A percentile compares a stretch with the other conserved stretches of the same genome.
Evolutionary conservation across 2,888 invertebrate species (phyloP).

Genomic region (Tanytarsus gracilentus): DNA sequence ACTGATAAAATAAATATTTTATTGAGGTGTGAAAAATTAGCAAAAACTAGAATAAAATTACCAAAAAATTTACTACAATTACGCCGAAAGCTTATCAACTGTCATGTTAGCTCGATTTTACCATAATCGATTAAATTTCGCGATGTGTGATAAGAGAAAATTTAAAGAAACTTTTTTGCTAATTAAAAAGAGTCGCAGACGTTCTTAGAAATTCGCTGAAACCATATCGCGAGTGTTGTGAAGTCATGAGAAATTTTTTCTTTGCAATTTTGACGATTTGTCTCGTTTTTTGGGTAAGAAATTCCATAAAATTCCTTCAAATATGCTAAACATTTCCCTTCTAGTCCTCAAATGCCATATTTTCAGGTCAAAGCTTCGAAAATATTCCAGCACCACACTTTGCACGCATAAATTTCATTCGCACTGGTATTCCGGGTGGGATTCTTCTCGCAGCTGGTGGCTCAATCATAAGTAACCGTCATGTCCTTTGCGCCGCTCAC

Average conservation of each 20-base stretch:
- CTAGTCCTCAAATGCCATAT: neutral
- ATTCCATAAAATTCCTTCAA: no score
- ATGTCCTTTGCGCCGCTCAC: neutral
- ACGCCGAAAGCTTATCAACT: neutral
- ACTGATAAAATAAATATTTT: no score
- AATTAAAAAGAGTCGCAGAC: neutral
- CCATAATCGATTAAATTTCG: conserved; percentile 7
- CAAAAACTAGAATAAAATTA: no score
- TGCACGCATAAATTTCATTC: neutral
- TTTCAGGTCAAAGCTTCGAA: neutral
- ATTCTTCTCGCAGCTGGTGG: neutral
- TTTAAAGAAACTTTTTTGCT: neutral
- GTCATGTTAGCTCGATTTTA: conserved; percentile 1
- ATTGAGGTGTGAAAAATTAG: no score
- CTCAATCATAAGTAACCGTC: neutral
- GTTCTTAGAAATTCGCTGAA: neutral
- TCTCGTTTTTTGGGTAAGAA: no score
- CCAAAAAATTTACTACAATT: neutral
- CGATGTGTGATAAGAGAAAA: neutral
- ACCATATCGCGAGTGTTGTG: no score
- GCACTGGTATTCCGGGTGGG: neutral
- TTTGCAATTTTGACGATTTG: no score
- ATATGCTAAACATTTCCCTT: neutral
- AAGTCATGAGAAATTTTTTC: no score
- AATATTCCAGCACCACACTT: neutral